Evolutionary conservation across 2,113 vertebrate species (phyloP).

Genomic region (Cnemophilus loriae): DNA sequence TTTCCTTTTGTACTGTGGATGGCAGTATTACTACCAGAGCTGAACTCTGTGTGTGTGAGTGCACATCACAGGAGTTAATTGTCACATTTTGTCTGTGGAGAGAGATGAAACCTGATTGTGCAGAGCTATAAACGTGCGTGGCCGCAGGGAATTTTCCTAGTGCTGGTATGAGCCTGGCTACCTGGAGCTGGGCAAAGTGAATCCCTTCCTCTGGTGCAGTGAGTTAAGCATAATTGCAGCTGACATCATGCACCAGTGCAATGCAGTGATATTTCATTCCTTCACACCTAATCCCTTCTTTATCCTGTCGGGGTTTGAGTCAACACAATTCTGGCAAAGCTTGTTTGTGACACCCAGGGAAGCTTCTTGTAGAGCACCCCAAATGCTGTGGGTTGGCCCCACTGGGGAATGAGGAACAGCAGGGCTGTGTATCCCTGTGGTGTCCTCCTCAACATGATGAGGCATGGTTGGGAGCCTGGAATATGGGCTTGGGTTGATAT

Average conservation of each 20-base stretch:
- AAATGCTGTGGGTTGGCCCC: not conserved
- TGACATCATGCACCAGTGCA: not conserved
- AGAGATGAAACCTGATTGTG: slow-evolving; percentile 24
- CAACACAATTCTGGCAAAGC: not conserved
- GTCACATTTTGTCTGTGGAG: slow-evolving; percentile 32
- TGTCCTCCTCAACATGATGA: not conserved
- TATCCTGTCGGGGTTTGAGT: not conserved
- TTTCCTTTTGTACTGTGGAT: not conserved
- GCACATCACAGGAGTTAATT: slow-evolving; percentile 41
- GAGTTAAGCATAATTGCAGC: not conserved
- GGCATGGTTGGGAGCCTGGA: not conserved
- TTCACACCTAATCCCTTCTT: not conserved
- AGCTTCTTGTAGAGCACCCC: not conserved
- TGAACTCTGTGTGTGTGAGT: not conserved
- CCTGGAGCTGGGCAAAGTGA: not conserved
- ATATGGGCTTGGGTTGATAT: not conserved
- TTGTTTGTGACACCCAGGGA: not conserved
- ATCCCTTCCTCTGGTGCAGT: not conserved
- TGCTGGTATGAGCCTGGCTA: not conserved
- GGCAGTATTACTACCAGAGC: not conserved
- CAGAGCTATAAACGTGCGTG: not conserved
- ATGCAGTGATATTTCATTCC: slow-evolving; percentile 14
- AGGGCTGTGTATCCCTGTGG: too few relatives aligned
- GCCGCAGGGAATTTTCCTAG: not conserved
- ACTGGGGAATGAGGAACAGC: not conserved